Conservation (phyloP, 2,797 vertebrate genomes). For the Peromyscus aztecus region DNA sequence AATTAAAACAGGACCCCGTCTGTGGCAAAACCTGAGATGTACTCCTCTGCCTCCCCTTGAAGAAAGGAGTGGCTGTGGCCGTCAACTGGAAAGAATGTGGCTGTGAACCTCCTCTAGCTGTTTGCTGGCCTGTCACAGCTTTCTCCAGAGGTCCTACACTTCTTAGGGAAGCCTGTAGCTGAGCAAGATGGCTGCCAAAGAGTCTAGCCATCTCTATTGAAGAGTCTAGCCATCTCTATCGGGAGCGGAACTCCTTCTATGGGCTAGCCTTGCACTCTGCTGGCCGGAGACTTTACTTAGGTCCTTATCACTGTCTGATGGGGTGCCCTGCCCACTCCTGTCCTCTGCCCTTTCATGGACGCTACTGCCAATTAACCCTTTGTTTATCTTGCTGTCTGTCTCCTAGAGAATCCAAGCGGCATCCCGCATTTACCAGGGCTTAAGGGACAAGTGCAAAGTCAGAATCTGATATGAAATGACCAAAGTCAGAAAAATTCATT, state of each 20-base stretch:
- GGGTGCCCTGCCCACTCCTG: background rate
- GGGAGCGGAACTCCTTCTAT: background rate
- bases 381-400: background rate
- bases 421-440: background rate
- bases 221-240: background rate
- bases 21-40: background rate
- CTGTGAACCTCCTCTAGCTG: background rate
- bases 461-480: background rate
- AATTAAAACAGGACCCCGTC: constrained; percentile 30
- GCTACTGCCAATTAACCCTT: background rate
- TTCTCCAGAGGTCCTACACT: background rate
- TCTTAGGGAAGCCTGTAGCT: background rate
- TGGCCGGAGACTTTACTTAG: background rate
- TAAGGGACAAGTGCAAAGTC: background rate
- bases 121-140: background rate
- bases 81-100: background rate
- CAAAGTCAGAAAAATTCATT: constrained; percentile 36
- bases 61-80: background rate
- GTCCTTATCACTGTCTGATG: background rate
- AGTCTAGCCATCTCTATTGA: background rate
- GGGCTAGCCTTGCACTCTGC: background rate
- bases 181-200: background rate
- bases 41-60: background rate
- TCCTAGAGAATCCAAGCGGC: background rate
- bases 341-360: background rate